Conservation (phyloP, 2,888 invertebrate species). For the Pycnomerus fuliginosus region DNA sequence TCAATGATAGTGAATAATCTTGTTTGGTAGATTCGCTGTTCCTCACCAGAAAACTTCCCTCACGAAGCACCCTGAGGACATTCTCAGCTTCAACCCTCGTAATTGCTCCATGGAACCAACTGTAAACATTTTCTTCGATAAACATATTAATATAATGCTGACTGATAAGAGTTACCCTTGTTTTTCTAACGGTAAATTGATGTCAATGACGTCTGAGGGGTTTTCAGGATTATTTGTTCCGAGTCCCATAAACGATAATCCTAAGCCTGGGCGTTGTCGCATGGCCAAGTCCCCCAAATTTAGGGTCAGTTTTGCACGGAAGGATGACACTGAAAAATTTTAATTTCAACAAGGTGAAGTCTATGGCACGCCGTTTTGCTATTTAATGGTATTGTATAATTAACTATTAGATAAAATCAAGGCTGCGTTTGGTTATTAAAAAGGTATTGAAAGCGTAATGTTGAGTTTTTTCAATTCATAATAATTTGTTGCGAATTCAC, state of each 20-base stretch:
- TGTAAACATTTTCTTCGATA: slow-evolving; percentile 39
- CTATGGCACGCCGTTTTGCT: no score
- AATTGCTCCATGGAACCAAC: slow-evolving; percentile 95
- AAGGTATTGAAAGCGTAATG: no score
- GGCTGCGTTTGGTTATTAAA: no score
- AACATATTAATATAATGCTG: neutral
- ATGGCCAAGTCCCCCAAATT: slow-evolving; percentile 64
- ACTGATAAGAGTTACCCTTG: slow-evolving; percentile 68
- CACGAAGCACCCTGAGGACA: slow-evolving; percentile 76
- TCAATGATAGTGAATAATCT: slow-evolving; percentile 91
- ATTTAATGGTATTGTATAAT: no score
- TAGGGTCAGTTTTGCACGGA: slow-evolving; percentile 72
- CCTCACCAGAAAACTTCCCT: slow-evolving; percentile 92
- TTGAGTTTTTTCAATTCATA: no score
- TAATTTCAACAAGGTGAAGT: no score
- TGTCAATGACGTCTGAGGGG: slow-evolving; percentile 74
- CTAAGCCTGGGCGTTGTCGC: slow-evolving; percentile 53
- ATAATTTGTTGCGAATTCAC: no score
- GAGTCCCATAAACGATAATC: slow-evolving; percentile 45
- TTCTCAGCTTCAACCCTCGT: slow-evolving; percentile 89
- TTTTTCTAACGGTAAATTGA: slow-evolving; percentile 78
- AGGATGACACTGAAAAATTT: slow-evolving; percentile 51
- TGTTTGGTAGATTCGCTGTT: slow-evolving; percentile 92
- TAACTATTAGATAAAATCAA: no score
- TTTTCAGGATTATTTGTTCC: slow-evolving; percentile 53